Evolutionary conservation across 1,140 invertebrate species (phyloP).

Genomic region (Aphis gossypii): DNA sequence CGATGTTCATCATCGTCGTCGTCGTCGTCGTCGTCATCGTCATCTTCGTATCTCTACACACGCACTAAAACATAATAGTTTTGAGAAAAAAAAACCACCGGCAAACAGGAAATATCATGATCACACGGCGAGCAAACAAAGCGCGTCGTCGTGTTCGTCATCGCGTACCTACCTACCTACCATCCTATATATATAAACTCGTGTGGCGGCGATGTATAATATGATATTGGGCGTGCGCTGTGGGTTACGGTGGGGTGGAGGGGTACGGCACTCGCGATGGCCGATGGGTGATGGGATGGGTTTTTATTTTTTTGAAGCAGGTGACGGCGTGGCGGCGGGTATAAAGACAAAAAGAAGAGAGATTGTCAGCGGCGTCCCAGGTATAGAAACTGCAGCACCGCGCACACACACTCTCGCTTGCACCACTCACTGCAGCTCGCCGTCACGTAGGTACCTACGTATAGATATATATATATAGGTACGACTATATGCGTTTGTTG

Average conservation of each 20-base stretch:
- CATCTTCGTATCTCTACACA: neutral
- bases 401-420: neutral
- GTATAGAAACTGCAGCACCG: neutral
- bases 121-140: slow-evolving; percentile 35
- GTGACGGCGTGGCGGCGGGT: slow-evolving; percentile 41
- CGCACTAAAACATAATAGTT: slow-evolving; percentile 38
- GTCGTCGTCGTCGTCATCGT: neutral
- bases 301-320: slow-evolving; percentile 32
- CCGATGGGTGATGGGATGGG: slow-evolving; percentile 41
- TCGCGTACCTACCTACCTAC: neutral
- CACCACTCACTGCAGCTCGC: neutral
- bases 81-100: slow-evolving; percentile 13
- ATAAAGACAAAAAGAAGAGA: slow-evolving; percentile 56
- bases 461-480: slow-evolving; percentile 22
- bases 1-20: neutral
- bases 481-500: neutral
- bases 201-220: neutral
- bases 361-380: slow-evolving; percentile 39
- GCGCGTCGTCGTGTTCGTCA: slow-evolving; percentile 7
- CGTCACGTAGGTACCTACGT: neutral
- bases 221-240: neutral
- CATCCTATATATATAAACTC: neutral
- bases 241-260: neutral
- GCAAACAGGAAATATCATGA: slow-evolving; percentile 53
- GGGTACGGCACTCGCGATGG: slow-evolving; percentile 23